Percentiles rank a stretch among this genome's conserved stretches.
phyloP scores from a whole-genome alignment of 2,113 vertebrate genomes.

The Sprattus sprattus region DNA sequence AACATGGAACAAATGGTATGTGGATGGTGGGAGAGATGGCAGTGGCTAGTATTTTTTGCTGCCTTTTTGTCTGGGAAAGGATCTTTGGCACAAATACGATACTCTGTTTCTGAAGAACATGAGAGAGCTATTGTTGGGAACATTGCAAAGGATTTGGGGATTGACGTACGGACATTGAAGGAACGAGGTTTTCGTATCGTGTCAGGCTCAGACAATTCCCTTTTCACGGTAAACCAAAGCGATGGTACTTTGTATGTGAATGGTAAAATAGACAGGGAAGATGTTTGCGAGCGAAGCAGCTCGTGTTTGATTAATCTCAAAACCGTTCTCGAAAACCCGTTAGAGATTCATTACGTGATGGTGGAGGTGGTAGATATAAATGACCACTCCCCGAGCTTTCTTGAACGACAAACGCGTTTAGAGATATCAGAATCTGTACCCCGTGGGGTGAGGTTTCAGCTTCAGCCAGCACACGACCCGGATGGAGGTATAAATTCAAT shows the following conservation, averaged over 20 bases:
- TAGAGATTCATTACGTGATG: slow-evolving; percentile 46
- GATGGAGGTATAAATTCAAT: slow-evolving; percentile 39
- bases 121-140: slow-evolving; percentile 49
- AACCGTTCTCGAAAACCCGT: slow-evolving; percentile 50
- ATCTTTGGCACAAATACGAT: slow-evolving; percentile 45
- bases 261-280: slow-evolving; percentile 51
- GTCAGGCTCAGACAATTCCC: slow-evolving; percentile 37
- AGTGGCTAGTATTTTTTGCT: slow-evolving; percentile 2
- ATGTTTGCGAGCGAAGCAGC: slow-evolving; percentile 38
- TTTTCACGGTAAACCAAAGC: slow-evolving; percentile 49
- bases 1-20: neutral
- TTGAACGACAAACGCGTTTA: slow-evolving; percentile 29
- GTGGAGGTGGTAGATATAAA: slow-evolving; percentile 51
- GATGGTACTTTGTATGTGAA: slow-evolving; percentile 46
- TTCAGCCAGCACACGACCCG: slow-evolving; percentile 40
- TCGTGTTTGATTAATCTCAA: slow-evolving; percentile 47
- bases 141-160: slow-evolving; percentile 53
- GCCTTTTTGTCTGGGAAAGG: slow-evolving; percentile 10
- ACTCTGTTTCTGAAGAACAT: slow-evolving; percentile 50
- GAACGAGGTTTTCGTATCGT: slow-evolving; percentile 50
- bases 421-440: slow-evolving; percentile 39
- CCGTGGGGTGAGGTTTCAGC: slow-evolving; percentile 39
- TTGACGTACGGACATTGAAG: slow-evolving; percentile 42
- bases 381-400: slow-evolving; percentile 46
- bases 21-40: neutral